Conservation (phyloP, 2,113 vertebrate species). For the Apteryx owenii region DNA sequence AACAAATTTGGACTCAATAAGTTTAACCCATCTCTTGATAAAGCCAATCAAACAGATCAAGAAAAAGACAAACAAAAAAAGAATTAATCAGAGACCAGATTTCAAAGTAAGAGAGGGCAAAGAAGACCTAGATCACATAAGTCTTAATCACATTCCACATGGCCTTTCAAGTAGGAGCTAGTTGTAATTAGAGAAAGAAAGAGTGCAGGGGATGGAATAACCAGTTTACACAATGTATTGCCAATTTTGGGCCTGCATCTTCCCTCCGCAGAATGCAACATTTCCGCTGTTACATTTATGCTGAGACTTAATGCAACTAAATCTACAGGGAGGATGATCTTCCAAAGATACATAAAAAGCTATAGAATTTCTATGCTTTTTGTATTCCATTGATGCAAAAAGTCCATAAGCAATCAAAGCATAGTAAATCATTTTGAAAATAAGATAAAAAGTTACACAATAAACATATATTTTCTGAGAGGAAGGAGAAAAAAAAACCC, state of each 20-base stretch:
- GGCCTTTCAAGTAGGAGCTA: neutral
- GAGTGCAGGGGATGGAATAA: neutral
- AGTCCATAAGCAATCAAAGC: neutral
- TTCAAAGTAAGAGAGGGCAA: neutral
- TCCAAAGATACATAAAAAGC: neutral
- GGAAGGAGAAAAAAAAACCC: neutral
- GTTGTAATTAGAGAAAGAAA: neutral
- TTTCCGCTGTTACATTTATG: neutral
- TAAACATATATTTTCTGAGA: neutral
- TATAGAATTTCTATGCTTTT: neutral
- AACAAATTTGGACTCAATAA: neutral
- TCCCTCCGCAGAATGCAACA: neutral
- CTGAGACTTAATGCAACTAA: neutral
- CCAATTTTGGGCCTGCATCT: neutral
- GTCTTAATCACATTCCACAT: neutral
- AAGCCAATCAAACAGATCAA: neutral
- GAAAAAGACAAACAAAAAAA: neutral
- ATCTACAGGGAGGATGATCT: neutral
- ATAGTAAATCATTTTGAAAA: neutral
- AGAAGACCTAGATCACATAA: neutral
- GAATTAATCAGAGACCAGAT: neutral
- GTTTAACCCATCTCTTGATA: neutral
- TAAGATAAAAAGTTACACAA: neutral
- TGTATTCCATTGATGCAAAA: neutral
- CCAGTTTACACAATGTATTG: neutral